phyloP scores from a whole-genome alignment of 2,888 invertebrate genomes.

The Monopis laevigella region DNA sequence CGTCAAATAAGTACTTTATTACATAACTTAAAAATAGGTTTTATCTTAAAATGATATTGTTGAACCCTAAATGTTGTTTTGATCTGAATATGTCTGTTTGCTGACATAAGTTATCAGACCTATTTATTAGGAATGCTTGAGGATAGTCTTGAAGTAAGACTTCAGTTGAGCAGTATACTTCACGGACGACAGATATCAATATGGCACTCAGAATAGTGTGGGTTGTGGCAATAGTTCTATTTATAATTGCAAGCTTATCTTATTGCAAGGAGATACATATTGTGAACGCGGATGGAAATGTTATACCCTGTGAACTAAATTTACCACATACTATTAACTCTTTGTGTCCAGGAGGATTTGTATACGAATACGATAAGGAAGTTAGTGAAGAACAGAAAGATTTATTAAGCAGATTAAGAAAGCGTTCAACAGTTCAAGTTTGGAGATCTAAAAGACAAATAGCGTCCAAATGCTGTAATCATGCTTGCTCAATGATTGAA shows the following conservation, averaged over 20 bases:
- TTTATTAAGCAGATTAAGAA: not conserved
- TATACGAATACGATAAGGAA: not conserved
- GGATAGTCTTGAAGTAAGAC: slow-evolving; percentile 1
- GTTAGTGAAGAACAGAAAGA: not conserved
- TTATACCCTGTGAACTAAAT: slow-evolving; percentile 1
- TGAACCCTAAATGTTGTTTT: slow-evolving; percentile 62
- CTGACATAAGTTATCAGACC: slow-evolving; percentile 58
- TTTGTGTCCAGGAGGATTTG: slow-evolving; percentile 1
- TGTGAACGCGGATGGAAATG: not conserved
- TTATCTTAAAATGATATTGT: too few species aligned
- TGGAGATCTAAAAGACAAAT: slow-evolving; percentile 35
- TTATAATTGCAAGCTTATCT: not conserved
- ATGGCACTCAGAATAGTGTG: slow-evolving; percentile 4
- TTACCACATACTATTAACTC: not conserved
- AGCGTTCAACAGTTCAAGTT: not conserved
- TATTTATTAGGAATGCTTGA: slow-evolving; percentile 39
- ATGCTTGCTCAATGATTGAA: slow-evolving; percentile 39
- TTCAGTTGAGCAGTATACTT: slow-evolving; percentile 6
- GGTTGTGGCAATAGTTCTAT: slow-evolving; percentile 2
- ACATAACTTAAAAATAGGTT: too few species aligned
- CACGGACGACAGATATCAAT: not conserved
- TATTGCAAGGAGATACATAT: not conserved
- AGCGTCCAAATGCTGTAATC: slow-evolving; percentile 41
- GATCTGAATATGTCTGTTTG: slow-evolving; percentile 49
- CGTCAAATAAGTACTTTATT: too few species aligned